A percentile compares a stretch with the other conserved stretches of the same genome.
Conservation (phyloP, 2,888 invertebrate genomes). For the Eristalis tenax region DNA sequence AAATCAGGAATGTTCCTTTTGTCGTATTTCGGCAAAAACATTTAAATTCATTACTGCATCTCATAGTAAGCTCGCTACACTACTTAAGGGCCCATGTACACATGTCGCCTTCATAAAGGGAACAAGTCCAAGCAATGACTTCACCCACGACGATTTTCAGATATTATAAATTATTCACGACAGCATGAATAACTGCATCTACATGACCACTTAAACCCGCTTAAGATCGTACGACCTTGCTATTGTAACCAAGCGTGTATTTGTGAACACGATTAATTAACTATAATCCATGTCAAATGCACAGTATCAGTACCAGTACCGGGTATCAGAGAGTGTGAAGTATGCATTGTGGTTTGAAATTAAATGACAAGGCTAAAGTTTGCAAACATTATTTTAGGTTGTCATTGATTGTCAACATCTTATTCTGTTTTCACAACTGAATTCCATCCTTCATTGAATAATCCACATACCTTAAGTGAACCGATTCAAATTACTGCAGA, state of each 20-base stretch:
- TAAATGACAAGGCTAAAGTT: background rate
- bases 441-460: constrained; percentile 23
- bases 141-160: background rate
- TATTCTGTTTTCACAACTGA: constrained; percentile 15
- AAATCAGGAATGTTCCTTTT: too few relatives aligned
- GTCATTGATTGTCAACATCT: background rate
- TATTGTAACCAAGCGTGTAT: background rate
- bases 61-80: background rate
- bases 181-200: background rate
- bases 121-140: background rate
- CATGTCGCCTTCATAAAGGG: background rate
- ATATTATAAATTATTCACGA: background rate
- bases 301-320: background rate
- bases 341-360: background rate
- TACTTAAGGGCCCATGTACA: background rate
- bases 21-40: too few relatives aligned
- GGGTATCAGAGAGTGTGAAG: background rate
- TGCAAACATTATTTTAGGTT: background rate
- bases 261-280: background rate
- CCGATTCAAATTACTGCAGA: constrained; percentile 32
- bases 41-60: background rate
- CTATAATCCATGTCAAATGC: background rate
- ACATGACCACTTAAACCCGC: background rate
- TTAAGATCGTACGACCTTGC: background rate
- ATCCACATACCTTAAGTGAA: constrained; percentile 23